Conservation (phyloP, 2,888 invertebrate species). For the Thera britannica region DNA sequence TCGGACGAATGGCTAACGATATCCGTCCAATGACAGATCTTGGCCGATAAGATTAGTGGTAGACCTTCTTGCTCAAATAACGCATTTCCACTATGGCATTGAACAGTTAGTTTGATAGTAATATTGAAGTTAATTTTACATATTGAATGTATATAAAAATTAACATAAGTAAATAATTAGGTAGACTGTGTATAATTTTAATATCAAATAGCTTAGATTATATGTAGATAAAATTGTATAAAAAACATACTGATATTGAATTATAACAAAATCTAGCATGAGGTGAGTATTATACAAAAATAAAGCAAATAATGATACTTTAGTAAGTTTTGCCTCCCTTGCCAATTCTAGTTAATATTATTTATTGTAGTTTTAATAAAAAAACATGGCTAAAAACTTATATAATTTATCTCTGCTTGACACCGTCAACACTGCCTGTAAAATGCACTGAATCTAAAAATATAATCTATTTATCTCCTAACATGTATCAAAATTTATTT, state of each 20-base stretch:
- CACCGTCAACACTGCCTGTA: too few relatives aligned
- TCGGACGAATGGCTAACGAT: slow-evolving; percentile 6
- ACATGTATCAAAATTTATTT: too few relatives aligned
- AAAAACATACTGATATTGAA: background rate
- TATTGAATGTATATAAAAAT: background rate
- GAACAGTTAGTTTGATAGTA: background rate
- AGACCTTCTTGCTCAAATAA: background rate
- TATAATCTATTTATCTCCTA: too few relatives aligned
- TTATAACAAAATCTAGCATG: background rate
- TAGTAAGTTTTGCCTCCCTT: background rate
- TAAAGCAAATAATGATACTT: too few relatives aligned
- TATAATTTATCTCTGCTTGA: too few relatives aligned
- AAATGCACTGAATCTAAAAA: too few relatives aligned
- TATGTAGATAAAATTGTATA: too few relatives aligned
- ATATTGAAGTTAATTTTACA: too few relatives aligned
- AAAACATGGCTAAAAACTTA: background rate
- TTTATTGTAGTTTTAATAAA: background rate
- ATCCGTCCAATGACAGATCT: slow-evolving; percentile 10
- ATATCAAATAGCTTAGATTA: too few relatives aligned
- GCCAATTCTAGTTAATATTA: background rate
- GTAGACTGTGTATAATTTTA: too few relatives aligned
- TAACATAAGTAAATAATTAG: background rate
- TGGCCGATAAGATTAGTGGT: slow-evolving; percentile 4
- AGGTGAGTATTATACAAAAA: background rate
- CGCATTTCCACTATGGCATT: background rate